Evolutionary conservation across 2,888 invertebrate species (phyloP).

Genomic region (Drepanosiphum platanoidis): DNA sequence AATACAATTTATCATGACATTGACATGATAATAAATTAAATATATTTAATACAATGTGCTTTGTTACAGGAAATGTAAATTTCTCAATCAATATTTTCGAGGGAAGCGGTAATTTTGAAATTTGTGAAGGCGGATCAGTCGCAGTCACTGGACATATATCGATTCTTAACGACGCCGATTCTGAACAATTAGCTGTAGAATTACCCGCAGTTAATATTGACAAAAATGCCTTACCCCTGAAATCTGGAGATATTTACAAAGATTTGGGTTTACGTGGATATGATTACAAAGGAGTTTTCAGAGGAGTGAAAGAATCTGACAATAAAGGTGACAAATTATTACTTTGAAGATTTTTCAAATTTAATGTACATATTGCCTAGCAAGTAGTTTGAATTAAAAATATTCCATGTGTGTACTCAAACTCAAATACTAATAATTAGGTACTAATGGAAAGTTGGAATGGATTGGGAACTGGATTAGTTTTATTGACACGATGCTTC

Average conservation of each 20-base stretch:
- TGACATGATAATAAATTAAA: too few relatives aligned
- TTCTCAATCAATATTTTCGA: slow-evolving; percentile 86
- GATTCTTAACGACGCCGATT: slow-evolving; percentile 73
- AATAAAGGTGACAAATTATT: slow-evolving; percentile 70
- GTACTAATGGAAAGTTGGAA: slow-evolving; percentile 76
- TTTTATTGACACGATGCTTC: slow-evolving; percentile 95
- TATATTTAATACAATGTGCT: background rate
- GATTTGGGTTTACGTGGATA: slow-evolving; percentile 87
- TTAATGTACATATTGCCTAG: too few relatives aligned
- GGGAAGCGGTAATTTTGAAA: slow-evolving; percentile 86
- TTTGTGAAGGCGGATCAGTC: slow-evolving; percentile 85
- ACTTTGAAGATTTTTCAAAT: background rate
- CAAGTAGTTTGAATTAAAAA: too few relatives aligned
- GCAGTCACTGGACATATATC: slow-evolving; percentile 83
- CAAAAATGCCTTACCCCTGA: slow-evolving; percentile 71
- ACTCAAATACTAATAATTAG: slow-evolving; percentile 65
- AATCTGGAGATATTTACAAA: slow-evolving; percentile 81
- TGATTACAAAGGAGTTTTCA: slow-evolving; percentile 83
- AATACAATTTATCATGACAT: background rate
- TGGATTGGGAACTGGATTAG: slow-evolving; percentile 96
- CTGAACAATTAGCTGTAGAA: slow-evolving; percentile 73
- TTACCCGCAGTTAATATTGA: slow-evolving; percentile 69
- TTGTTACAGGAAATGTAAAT: slow-evolving; percentile 72
- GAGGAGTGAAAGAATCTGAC: slow-evolving; percentile 81
- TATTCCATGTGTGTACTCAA: background rate